Evolutionary conservation across 2,113 vertebrate genomes (phyloP).

Genomic region (Eupsittula cactorum): DNA sequence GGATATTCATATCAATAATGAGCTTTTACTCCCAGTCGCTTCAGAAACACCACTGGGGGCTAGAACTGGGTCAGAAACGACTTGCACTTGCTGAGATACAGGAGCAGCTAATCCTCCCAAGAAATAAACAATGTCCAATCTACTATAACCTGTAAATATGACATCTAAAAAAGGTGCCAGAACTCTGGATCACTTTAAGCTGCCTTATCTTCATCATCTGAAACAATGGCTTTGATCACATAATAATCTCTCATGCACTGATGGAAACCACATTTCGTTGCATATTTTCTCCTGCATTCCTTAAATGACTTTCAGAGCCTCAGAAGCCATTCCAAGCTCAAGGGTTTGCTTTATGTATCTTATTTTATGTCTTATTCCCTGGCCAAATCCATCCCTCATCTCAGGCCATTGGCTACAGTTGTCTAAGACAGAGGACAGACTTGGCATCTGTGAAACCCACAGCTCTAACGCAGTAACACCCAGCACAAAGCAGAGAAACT

Average conservation of each 20-base stretch:
- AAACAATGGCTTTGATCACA: neutral
- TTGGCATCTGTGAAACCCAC: neutral
- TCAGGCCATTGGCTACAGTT: neutral
- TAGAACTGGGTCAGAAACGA: neutral
- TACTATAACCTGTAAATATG: neutral
- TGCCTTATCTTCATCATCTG: neutral
- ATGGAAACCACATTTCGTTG: neutral
- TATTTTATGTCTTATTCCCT: neutral
- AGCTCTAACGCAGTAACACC: neutral
- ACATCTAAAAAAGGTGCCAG: neutral
- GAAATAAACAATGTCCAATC: neutral
- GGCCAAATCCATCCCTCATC: neutral
- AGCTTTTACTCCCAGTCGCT: neutral
- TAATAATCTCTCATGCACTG: neutral
- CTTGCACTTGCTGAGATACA: neutral
- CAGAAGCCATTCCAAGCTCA: slow-evolving; percentile 16
- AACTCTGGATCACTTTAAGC: neutral
- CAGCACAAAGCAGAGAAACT: neutral
- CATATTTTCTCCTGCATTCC: neutral
- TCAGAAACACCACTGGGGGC: neutral
- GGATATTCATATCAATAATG: accelerated
- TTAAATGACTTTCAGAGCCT: neutral
- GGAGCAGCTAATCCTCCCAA: neutral
- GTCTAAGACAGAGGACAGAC: neutral
- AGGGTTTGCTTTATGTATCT: neutral